Evolutionary conservation across 2,888 invertebrate genomes (phyloP).

Genomic region (Achlya flavicornis): DNA sequence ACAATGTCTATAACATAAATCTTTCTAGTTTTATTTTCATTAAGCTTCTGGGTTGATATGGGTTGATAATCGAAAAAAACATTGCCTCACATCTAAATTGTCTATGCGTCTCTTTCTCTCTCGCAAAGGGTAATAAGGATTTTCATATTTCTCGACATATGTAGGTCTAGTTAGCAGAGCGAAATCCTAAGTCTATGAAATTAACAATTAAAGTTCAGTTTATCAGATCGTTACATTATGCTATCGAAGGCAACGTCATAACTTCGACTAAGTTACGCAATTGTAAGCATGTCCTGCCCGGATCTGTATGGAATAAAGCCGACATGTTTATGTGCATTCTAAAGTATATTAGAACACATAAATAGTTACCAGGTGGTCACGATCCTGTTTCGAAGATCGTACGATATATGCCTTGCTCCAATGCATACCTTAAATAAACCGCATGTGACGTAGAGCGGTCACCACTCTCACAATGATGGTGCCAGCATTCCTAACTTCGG

Average conservation of each 20-base stretch:
- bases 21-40: too few species aligned
- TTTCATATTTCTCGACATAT: too few species aligned
- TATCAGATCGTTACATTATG: too few species aligned
- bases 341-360: neutral
- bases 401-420: neutral
- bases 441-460: neutral
- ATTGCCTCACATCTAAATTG: too few species aligned
- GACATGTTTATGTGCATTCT: neutral
- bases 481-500: neutral
- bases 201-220: too few species aligned
- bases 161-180: too few species aligned
- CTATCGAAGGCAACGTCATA: neutral
- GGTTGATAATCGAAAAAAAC: too few species aligned
- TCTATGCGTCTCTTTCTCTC: too few species aligned
- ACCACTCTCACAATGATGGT: neutral
- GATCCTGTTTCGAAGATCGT: neutral
- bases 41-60: too few species aligned
- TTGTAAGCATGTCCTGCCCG: neutral
- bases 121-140: too few species aligned
- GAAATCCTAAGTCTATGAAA: too few species aligned
- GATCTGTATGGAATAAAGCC: neutral
- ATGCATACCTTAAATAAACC: neutral
- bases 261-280: neutral
- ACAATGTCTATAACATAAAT: too few species aligned
- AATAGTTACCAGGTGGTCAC: conserved; percentile 2